phyloP scores from a whole-genome alignment of 2,888 invertebrate species.

The Amphipoea oculea region DNA sequence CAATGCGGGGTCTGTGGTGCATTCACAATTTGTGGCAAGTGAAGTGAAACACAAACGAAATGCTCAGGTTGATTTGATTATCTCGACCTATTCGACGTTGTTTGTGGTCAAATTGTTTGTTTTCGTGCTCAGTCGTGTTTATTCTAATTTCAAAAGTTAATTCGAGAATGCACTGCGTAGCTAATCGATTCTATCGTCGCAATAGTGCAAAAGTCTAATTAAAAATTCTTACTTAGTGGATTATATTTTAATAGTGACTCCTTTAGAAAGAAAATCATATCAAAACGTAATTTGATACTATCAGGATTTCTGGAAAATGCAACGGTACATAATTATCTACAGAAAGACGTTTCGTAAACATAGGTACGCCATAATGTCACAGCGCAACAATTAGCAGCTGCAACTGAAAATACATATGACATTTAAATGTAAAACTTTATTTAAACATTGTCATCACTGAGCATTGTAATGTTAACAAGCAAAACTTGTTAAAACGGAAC shows the following conservation, averaged over 20 bases:
- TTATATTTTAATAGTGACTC: not conserved
- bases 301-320: not conserved
- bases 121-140: conserved; percentile 23
- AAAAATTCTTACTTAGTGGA: not conserved
- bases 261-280: not conserved
- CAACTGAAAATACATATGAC: conserved; percentile 2
- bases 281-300: not conserved
- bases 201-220: not conserved
- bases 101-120: conserved; percentile 40
- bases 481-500: conserved; percentile 58
- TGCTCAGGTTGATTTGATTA: conserved; percentile 50
- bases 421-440: conserved; percentile 27
- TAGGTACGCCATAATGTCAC: not conserved
- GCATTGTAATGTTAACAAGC: conserved; percentile 47
- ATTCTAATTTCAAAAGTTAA: conserved; percentile 27
- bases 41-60: conserved; percentile 51
- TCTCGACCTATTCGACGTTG: conserved; percentile 19
- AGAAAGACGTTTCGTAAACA: not conserved
- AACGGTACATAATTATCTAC: not conserved
- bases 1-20: conserved; percentile 9
- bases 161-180: not conserved
- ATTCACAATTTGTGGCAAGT: conserved; percentile 53
- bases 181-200: not conserved
- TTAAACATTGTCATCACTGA: conserved; percentile 38
- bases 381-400: conserved; percentile 3